Evolutionary conservation across 92 coral and sea anemone species (phyloP).

Genomic region (Actinostola sp.): DNA sequence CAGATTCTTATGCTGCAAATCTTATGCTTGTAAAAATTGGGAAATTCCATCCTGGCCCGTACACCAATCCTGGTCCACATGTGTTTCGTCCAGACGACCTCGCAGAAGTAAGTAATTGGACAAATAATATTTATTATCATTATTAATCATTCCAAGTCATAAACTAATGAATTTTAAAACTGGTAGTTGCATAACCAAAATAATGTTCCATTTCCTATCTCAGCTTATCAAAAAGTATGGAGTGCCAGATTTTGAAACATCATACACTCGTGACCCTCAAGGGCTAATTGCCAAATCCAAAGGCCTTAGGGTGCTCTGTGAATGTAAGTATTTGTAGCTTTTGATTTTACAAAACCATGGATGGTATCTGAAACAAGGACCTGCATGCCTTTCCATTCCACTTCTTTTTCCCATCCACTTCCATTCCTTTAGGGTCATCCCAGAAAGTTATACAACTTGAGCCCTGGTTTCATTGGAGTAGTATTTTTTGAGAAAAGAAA

Average conservation of each 20-base stretch:
- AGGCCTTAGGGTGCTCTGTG: slow-evolving; percentile 69
- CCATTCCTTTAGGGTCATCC: not conserved
- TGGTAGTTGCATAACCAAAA: not conserved
- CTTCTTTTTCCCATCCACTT: too few species aligned
- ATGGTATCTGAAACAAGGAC: not conserved
- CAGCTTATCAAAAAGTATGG: slow-evolving; percentile 68
- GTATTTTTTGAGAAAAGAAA: not conserved
- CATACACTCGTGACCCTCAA: slow-evolving; percentile 80
- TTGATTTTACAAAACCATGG: too few species aligned
- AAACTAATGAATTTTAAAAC: too few species aligned
- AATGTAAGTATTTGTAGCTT: slow-evolving; percentile 66
- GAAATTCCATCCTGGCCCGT: slow-evolving; percentile 67
- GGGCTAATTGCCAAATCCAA: slow-evolving; percentile 78
- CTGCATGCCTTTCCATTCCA: too few species aligned
- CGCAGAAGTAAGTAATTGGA: slow-evolving; percentile 69
- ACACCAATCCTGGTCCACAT: slow-evolving; percentile 81
- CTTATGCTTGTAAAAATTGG: slow-evolving; percentile 71
- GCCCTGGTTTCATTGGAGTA: too few species aligned
- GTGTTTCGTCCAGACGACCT: slow-evolving; percentile 91
- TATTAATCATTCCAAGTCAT: not conserved
- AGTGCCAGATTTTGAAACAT: slow-evolving; percentile 74
- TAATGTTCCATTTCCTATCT: not conserved
- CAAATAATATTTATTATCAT: not conserved
- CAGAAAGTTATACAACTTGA: too few species aligned
- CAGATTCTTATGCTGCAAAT: slow-evolving; percentile 73